phyloP scores from a whole-genome alignment of 2,888 invertebrate genomes.

The Idaea biselata region DNA sequence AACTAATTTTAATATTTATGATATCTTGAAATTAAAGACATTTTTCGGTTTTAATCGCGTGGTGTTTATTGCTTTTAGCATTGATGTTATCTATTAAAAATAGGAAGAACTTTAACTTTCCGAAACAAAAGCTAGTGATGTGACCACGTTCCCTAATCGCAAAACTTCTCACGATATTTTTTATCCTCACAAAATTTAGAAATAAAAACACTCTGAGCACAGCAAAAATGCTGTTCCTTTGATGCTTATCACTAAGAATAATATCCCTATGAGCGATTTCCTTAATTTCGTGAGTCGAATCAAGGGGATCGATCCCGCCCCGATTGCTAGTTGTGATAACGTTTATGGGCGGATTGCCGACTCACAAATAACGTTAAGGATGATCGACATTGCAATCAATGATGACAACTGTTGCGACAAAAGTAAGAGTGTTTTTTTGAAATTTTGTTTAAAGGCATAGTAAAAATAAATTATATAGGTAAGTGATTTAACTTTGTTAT shows the following conservation, averaged over 20 bases:
- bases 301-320: constrained; percentile 74
- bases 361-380: constrained; percentile 55
- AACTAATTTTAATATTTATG: not conserved
- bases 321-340: constrained; percentile 76
- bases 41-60: too few species aligned
- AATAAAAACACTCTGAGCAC: constrained; percentile 27
- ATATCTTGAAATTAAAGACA: not conserved
- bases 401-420: not conserved
- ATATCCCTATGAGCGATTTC: constrained; percentile 80
- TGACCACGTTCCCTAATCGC: not conserved
- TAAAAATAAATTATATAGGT: too few species aligned
- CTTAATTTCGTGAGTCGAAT: constrained; percentile 79
- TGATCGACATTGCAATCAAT: constrained; percentile 24
- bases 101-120: not conserved
- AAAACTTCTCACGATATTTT: constrained; percentile 25
- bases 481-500: too few species aligned
- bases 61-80: too few species aligned
- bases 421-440: not conserved
- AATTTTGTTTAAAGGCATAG: not conserved
- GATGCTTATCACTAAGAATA: constrained; percentile 67
- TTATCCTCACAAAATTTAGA: constrained; percentile 40
- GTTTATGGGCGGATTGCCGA: constrained; percentile 67
- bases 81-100: not conserved
- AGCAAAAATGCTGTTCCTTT: constrained; percentile 57
- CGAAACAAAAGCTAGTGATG: not conserved